A percentile compares a stretch with the other conserved stretches of the same genome.
Conservation (phyloP, 2,888 invertebrate genomes). For the Drosophila melanosoma region DNA sequence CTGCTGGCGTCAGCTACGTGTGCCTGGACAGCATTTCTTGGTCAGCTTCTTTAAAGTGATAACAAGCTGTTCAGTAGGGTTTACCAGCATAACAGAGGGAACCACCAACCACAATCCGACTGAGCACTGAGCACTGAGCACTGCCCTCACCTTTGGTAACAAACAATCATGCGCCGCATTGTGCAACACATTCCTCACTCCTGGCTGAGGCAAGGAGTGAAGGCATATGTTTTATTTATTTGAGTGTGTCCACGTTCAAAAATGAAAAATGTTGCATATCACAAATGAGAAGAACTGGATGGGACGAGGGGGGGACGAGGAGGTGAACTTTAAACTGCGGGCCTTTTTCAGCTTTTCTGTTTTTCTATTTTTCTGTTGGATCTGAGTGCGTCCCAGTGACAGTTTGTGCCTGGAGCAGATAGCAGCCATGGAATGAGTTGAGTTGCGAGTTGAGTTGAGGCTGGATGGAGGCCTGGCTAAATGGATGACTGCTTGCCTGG, state of each 20-base stretch:
- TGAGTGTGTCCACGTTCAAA: slow-evolving; percentile 40
- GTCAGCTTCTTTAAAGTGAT: slow-evolving; percentile 35
- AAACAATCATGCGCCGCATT: slow-evolving; percentile 79
- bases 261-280: slow-evolving; percentile 53
- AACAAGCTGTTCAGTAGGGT: slow-evolving; percentile 15
- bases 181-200: slow-evolving; percentile 37
- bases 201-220: not conserved
- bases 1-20: slow-evolving; percentile 16
- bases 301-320: slow-evolving; percentile 22
- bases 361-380: slow-evolving; percentile 18
- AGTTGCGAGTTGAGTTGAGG: slow-evolving; percentile 39
- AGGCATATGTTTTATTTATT: slow-evolving; percentile 50
- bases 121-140: slow-evolving; percentile 13
- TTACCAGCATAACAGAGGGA: slow-evolving; percentile 22
- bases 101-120: slow-evolving; percentile 53
- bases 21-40: slow-evolving; percentile 25
- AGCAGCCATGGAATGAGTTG: slow-evolving; percentile 37
- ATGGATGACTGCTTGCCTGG: slow-evolving; percentile 27
- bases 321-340: slow-evolving; percentile 70
- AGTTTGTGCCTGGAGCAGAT: slow-evolving; percentile 38
- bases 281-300: slow-evolving; percentile 22
- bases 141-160: slow-evolving; percentile 58
- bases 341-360: slow-evolving; percentile 31
- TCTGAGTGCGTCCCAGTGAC: slow-evolving; percentile 9
- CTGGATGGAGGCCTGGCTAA: slow-evolving; percentile 13